Evolutionary conservation across 2,113 vertebrate genomes (phyloP), one percentile per base, ranked within the genome.

Genomic region (Scytalopus superciliaris): DNA sequence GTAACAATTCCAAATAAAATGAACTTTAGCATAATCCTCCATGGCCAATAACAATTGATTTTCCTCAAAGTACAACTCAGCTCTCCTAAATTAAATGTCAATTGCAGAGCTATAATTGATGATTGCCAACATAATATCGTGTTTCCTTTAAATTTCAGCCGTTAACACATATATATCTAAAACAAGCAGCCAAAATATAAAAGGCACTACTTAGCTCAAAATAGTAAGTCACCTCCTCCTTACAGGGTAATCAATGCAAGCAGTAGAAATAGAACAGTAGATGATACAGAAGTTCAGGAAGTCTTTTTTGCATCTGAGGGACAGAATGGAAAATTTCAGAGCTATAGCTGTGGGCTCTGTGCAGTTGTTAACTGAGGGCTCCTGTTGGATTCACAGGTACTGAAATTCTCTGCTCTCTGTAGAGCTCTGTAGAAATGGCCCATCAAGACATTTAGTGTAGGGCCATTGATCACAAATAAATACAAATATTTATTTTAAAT

Each of bases 91-190:
- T 95, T 98, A 98, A 27, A 92, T 96, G 30, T 98, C 97, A 87
- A 98, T 96, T 75, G 98, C 98, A 79, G 97, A 97, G 15, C 94
- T 97, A 55, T 98, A 98, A 92, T 82, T 98, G 45, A 97, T 80
- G 86, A 98, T 97, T 67, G 98, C 97, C 93, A 97, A 40, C 10
- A 90, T 95, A 49, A 89, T 72, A 19, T 98, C 90, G 64, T 86
- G 97, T 50, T 68, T 90, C 74, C 83, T 98, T 86, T 94, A 98
- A 96, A 98, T 98, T 95, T 98, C 98, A 83, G 98, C 98, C 91
- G 95, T 98, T 88, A n/a, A 98, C 67, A 97, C 93, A 89, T 98
- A 98, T 14, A 96, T 95, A 59, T 98, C 98, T 98, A 95, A 67
- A 97, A 85, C 69, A 92, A 77, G 5, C 16, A 86, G 44, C 10